A percentile compares a stretch with the other conserved stretches of the same genome.
Evolutionary conservation across 2,888 invertebrate species (phyloP).

Genomic region (Drosophila acutilabella): DNA sequence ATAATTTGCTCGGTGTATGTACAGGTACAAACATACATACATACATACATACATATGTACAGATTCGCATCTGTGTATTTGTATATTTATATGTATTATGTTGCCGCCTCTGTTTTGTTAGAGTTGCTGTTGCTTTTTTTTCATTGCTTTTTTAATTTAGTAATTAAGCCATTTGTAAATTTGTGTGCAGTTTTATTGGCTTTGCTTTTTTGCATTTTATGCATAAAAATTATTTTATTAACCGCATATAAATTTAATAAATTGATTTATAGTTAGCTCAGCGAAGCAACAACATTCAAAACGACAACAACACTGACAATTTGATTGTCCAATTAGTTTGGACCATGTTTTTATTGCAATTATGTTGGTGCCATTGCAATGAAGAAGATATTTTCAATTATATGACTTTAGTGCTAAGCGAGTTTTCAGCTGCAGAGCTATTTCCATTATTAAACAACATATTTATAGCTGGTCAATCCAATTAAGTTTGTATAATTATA

Average conservation of each 20-base stretch:
- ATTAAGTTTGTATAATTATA: slow-evolving; percentile 1
- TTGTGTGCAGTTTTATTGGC: slow-evolving; percentile 37
- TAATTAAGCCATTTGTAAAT: slow-evolving; percentile 67
- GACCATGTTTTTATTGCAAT: slow-evolving; percentile 11
- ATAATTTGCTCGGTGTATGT: slow-evolving; percentile 34
- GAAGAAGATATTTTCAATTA: slow-evolving; percentile 6
- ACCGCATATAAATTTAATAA: slow-evolving; percentile 73
- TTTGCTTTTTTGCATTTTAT: slow-evolving; percentile 57
- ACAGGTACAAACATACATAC: neutral
- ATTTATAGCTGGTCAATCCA: slow-evolving; percentile 1
- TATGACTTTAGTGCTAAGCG: neutral
- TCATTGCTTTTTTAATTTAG: slow-evolving; percentile 64
- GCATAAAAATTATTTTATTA: slow-evolving; percentile 72
- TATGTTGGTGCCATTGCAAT: neutral
- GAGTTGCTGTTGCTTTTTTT: neutral
- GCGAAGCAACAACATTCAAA: slow-evolving; percentile 5
- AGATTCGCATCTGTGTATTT: neutral
- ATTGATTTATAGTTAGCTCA: slow-evolving; percentile 66
- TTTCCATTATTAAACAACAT: neutral
- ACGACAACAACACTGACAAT: slow-evolving; percentile 5
- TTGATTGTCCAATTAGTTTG: slow-evolving; percentile 51
- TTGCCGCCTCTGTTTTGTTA: slow-evolving; percentile 6
- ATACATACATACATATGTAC: neutral
- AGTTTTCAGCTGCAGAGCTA: neutral
- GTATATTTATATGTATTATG: neutral